phyloP scores from a whole-genome alignment of 2,113 vertebrate species.

The Acanthochromis polyacanthus region DNA sequence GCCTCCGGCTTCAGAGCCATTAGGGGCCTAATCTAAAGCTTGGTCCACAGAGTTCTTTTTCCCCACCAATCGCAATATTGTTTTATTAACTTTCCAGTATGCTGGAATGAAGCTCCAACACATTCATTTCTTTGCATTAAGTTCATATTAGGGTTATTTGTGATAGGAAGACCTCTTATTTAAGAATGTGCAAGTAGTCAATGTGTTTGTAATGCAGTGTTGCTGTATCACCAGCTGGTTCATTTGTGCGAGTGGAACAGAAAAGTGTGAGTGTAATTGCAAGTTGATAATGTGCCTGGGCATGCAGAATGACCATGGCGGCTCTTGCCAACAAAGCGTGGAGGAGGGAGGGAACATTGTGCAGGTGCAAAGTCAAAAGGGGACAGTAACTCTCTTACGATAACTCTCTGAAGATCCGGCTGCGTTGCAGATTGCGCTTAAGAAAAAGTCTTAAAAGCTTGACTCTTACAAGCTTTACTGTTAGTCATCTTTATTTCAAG shows the following conservation, averaged over 20 bases:
- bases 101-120: constrained; percentile 85
- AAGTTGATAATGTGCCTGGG: constrained; percentile 78
- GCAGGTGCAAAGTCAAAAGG: constrained; percentile 79
- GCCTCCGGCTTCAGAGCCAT: constrained; percentile 93
- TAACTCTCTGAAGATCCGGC: constrained; percentile 46
- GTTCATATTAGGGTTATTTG: constrained; percentile 95
- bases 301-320: constrained; percentile 71
- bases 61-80: constrained; percentile 73
- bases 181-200: constrained; percentile 85
- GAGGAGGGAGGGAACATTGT: constrained; percentile 51
- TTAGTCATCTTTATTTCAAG: constrained; percentile 7
- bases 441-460: constrained; percentile 10
- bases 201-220: constrained; percentile 84
- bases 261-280: constrained; percentile 71
- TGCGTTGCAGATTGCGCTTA: constrained; percentile 21
- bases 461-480: neutral
- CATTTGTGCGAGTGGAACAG: constrained; percentile 63
- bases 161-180: constrained; percentile 92
- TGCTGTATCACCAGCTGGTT: constrained; percentile 73
- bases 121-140: constrained; percentile 95
- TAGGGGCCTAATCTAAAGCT: constrained; percentile 93
- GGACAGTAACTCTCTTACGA: constrained; percentile 50
- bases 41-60: constrained; percentile 84
- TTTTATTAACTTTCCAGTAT: constrained; percentile 89
- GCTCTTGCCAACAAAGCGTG: constrained; percentile 59